These are phyloP conservation scores for Acanthis flammea DNA, from an alignment of 2,797 vertebrate genomes.

Conservation along the genomic window DNA sequence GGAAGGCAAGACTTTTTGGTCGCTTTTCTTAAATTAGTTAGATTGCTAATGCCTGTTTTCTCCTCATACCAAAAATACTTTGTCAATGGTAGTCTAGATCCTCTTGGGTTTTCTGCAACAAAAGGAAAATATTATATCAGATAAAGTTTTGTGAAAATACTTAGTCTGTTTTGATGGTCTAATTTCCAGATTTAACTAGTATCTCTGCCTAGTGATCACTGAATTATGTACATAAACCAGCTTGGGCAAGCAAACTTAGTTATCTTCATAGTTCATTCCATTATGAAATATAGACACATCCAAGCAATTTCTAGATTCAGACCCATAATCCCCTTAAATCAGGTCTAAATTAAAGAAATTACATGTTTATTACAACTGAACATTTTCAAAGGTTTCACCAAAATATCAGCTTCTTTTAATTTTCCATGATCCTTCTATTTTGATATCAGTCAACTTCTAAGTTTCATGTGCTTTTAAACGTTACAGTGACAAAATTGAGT, in stretches of 20 bases:
- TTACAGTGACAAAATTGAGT: not conserved
- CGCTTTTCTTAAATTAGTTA: not conserved
- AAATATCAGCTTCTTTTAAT: not conserved
- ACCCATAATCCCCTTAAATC: not conserved
- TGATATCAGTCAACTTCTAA: not conserved
- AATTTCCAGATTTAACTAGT: not conserved
- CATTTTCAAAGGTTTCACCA: not conserved
- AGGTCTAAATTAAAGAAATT: not conserved
- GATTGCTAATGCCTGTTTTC: rapidly evolving
- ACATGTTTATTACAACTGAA: not conserved
- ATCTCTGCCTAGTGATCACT: not conserved
- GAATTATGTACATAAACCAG: not conserved
- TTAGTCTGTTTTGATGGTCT: not conserved
- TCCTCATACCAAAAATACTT: not conserved
- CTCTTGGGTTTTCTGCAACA: not conserved
- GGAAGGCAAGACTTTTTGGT: not conserved
- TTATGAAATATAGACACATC: not conserved
- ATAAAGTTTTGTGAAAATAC: not conserved
- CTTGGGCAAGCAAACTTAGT: not conserved
- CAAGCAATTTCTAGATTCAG: not conserved
- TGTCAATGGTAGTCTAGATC: not conserved
- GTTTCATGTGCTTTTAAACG: not conserved
- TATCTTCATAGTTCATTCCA: not conserved
- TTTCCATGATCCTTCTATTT: not conserved
- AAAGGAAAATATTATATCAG: not conserved